phyloP scores from a whole-genome alignment of 2,888 invertebrate species.

The Cosmopolites sordidus region DNA sequence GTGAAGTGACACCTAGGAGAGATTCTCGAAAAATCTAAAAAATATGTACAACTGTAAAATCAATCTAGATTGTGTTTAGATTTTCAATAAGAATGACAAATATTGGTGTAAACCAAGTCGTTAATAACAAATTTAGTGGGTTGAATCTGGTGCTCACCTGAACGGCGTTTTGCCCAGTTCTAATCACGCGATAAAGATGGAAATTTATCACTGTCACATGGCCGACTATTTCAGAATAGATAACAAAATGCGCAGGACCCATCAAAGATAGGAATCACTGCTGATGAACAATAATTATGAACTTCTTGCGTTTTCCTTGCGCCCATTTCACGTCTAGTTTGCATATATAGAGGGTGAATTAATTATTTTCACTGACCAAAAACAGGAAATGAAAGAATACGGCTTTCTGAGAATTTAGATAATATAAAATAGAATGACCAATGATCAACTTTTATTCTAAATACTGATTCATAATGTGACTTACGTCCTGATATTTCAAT shows the following conservation, averaged over 20 bases:
- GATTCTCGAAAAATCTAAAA: too few species aligned
- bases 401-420: not conserved
- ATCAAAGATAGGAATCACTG: constrained; percentile 14
- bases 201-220: constrained; percentile 40
- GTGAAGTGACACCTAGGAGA: too few species aligned
- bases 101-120: constrained; percentile 6
- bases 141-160: constrained; percentile 36
- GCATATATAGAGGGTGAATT: constrained; percentile 18
- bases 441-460: too few species aligned
- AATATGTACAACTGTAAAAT: too few species aligned
- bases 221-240: constrained; percentile 31
- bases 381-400: constrained; percentile 1
- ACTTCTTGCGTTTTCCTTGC: constrained; percentile 17
- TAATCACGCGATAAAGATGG: constrained; percentile 34
- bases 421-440: not conserved
- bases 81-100: too few species aligned
- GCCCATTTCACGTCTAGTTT: constrained; percentile 16
- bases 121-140: constrained; percentile 13
- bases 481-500: too few species aligned
- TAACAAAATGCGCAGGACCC: constrained; percentile 30
- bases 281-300: constrained; percentile 19
- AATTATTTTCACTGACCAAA: constrained; percentile 8
- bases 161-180: constrained; percentile 34
- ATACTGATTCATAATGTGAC: too few species aligned
- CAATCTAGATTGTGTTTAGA: too few species aligned